These are phyloP conservation scores for Rachycentron canadum DNA, from an alignment of 2,797 vertebrate species.

Conservation along the genomic window DNA sequence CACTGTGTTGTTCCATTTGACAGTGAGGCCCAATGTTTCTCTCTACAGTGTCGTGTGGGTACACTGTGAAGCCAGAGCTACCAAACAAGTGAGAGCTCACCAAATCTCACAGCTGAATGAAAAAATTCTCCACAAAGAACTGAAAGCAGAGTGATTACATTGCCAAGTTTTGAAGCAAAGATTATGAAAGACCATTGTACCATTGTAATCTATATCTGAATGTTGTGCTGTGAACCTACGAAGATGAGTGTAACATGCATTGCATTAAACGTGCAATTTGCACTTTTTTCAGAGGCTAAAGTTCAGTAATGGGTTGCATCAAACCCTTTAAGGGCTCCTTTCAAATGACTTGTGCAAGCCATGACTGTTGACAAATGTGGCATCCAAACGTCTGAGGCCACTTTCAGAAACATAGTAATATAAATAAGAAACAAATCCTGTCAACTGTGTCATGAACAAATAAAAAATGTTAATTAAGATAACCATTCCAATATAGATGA, in stretches of 20 bases:
- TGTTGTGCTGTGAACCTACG: neutral
- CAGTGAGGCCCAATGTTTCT: conserved; percentile 41
- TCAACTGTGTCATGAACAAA: no score
- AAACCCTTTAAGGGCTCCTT: conserved; percentile 7
- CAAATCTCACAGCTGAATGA: conserved; percentile 60
- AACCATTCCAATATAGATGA: no score
- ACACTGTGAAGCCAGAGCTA: conserved; percentile 7
- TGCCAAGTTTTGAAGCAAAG: neutral
- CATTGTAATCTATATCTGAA: neutral
- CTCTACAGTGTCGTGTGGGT: conserved; percentile 29
- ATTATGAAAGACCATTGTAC: neutral
- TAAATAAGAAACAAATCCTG: no score
- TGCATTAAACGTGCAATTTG: no score
- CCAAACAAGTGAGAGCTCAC: conserved; percentile 42
- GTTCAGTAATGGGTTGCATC: neutral
- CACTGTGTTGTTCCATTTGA: conserved; percentile 20
- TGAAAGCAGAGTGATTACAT: conserved; percentile 4
- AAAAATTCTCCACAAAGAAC: conserved; percentile 48
- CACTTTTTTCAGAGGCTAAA: neutral
- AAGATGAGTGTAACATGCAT: neutral
- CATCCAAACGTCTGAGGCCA: no score
- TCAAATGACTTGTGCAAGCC: neutral
- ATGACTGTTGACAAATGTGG: neutral
- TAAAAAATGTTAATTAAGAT: no score
- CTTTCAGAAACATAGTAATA: no score